Conservation (phyloP, 2,797 vertebrate genomes). For the Protosalanx chinensis region DNA sequence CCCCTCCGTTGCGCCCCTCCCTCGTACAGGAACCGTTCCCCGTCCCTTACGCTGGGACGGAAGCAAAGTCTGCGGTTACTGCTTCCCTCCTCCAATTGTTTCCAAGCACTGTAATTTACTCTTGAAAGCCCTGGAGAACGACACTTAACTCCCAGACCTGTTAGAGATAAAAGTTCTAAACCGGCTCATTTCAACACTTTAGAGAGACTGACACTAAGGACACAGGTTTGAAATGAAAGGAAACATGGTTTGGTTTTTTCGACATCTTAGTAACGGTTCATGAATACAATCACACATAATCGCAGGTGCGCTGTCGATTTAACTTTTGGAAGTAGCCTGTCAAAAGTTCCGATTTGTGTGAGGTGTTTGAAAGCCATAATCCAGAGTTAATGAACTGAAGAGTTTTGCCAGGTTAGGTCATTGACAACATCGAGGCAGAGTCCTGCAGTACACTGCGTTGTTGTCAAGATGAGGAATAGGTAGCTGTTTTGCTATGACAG, state of each 20-base stretch:
- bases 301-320: no score
- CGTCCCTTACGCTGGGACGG: background rate
- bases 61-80: background rate
- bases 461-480: no score
- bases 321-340: no score
- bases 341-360: background rate
- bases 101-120: constrained; percentile 23
- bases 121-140: constrained; percentile 31
- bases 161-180: no score
- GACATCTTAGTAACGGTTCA: background rate
- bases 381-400: background rate
- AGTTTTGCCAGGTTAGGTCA: no score
- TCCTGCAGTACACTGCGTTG: no score
- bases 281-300: background rate
- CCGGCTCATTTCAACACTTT: constrained; percentile 55
- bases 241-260: constrained; percentile 14
- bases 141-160: constrained; percentile 16
- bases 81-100: background rate
- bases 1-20: constrained; percentile 14
- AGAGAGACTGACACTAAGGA: constrained; percentile 51
- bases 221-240: constrained; percentile 26
- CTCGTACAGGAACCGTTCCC: constrained; percentile 50
- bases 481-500: no score
- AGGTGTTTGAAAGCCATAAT: background rate
- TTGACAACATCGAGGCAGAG: no score